Conservation (phyloP, 1,140 invertebrate species). For the Pseudobourletiella spinata region DNA sequence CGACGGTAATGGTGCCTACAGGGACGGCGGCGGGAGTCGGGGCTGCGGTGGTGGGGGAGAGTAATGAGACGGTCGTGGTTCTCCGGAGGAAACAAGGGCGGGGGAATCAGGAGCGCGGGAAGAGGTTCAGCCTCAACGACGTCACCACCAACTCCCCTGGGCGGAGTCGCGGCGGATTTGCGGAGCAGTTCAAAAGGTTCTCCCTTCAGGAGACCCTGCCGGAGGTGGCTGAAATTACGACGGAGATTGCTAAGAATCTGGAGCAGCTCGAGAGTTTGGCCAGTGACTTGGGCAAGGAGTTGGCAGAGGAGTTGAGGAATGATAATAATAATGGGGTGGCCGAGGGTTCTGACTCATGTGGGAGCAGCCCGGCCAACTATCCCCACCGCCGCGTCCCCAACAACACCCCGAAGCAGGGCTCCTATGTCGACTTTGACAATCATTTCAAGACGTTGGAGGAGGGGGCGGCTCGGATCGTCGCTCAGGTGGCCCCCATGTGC, state of each 20-base stretch:
- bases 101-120: not conserved
- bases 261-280: conserved; percentile 17
- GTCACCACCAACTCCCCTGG: not conserved
- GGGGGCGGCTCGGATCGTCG: conserved; percentile 19
- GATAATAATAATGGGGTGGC: not conserved
- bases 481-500: conserved; percentile 28
- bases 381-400: conserved; percentile 36
- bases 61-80: conserved; percentile 1
- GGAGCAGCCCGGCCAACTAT: conserved; percentile 37
- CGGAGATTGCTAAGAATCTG: conserved; percentile 31
- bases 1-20: not conserved
- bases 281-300: not conserved
- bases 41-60: not conserved
- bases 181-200: conserved; percentile 29
- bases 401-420: conserved; percentile 29
- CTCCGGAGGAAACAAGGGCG: conserved; percentile 8
- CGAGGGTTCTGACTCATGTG: conserved; percentile 21
- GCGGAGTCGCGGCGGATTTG: conserved; percentile 13
- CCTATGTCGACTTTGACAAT: conserved; percentile 32
- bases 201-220: conserved; percentile 31
- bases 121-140: conserved; percentile 27
- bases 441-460: conserved; percentile 21
- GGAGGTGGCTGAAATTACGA: conserved; percentile 31
- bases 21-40: not conserved
- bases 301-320: no score